phyloP scores from a whole-genome alignment of 2,113 vertebrate genomes.

The Psettodes erumei region DNA sequence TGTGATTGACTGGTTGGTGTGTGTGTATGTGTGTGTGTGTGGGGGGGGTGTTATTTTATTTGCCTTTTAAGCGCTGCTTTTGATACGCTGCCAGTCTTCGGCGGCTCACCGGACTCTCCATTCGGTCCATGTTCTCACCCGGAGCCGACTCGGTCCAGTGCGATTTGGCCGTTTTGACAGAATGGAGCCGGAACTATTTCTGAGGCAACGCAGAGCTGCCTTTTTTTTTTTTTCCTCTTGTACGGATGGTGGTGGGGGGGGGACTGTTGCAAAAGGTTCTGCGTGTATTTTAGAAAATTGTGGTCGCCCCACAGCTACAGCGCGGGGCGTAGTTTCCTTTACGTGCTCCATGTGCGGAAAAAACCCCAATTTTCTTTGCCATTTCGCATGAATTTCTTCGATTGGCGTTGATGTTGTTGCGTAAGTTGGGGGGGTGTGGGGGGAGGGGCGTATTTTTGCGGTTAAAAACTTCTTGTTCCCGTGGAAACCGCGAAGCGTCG shows the following conservation, averaged over 20 bases:
- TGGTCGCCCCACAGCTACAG: conserved; percentile 20
- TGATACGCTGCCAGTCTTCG: conserved; percentile 4
- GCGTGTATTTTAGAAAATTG: conserved; percentile 52
- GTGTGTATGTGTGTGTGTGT: too few relatives aligned
- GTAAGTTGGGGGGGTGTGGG: conserved; percentile 30
- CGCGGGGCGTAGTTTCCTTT: conserved; percentile 41
- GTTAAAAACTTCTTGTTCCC: conserved; percentile 65
- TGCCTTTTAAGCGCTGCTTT: background rate
- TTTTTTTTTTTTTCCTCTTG: conserved; percentile 61
- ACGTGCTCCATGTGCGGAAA: conserved; percentile 22
- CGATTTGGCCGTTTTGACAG: conserved; percentile 53
- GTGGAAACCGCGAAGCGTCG: conserved; percentile 54
- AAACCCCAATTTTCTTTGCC: conserved; percentile 29
- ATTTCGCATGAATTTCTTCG: conserved; percentile 23
- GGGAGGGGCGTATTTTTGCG: conserved; percentile 33
- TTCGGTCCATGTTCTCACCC: conserved; percentile 43
- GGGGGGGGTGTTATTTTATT: conserved; percentile 18
- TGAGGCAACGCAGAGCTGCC: conserved; percentile 37
- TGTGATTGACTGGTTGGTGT: background rate
- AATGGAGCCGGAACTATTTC: conserved; percentile 54
- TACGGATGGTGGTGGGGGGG: too few relatives aligned
- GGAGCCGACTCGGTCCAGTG: conserved; percentile 6
- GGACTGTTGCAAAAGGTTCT: conserved; percentile 47
- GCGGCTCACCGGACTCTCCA: conserved; percentile 29
- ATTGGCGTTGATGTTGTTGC: background rate